phyloP scores from a whole-genome alignment of 2,888 invertebrate species.

The Agrypnus murinus region DNA sequence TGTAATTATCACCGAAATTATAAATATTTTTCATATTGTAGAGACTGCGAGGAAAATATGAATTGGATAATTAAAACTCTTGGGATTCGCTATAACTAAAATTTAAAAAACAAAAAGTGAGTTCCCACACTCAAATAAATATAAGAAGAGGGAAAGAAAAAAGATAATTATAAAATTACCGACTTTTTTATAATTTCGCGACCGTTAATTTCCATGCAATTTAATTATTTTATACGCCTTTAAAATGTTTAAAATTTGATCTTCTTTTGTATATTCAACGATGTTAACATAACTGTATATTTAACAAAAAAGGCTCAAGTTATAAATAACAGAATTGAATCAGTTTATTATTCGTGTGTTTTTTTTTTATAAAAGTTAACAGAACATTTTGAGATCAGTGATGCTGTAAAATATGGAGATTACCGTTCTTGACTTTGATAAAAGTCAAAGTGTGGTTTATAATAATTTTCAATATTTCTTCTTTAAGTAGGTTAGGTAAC shows the following conservation, averaged over 20 bases:
- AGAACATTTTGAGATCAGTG: too few relatives aligned
- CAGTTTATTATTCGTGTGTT: too few relatives aligned
- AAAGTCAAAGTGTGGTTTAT: too few relatives aligned
- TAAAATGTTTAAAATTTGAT: neutral
- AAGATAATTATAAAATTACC: neutral
- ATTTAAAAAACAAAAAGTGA: neutral
- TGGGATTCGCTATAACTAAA: neutral
- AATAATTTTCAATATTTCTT: too few relatives aligned
- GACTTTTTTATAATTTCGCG: neutral
- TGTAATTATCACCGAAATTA: neutral
- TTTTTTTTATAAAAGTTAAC: too few relatives aligned
- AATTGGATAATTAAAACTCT: conserved; percentile 7
- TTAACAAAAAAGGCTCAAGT: too few relatives aligned
- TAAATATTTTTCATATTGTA: too few relatives aligned
- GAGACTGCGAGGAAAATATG: neutral
- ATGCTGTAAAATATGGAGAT: too few relatives aligned
- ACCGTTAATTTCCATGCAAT: conserved; percentile 8
- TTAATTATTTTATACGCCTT: neutral
- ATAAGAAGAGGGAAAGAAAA: neutral
- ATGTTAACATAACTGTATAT: conserved; percentile 6
- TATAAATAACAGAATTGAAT: too few relatives aligned
- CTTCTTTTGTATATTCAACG: neutral
- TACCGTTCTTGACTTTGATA: too few relatives aligned
- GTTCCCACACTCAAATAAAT: conserved; percentile 13
- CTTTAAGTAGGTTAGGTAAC: too few relatives aligned